Evolutionary conservation across 1,140 invertebrate species (phyloP).

Genomic region (Caenorhabditis inopinata): DNA sequence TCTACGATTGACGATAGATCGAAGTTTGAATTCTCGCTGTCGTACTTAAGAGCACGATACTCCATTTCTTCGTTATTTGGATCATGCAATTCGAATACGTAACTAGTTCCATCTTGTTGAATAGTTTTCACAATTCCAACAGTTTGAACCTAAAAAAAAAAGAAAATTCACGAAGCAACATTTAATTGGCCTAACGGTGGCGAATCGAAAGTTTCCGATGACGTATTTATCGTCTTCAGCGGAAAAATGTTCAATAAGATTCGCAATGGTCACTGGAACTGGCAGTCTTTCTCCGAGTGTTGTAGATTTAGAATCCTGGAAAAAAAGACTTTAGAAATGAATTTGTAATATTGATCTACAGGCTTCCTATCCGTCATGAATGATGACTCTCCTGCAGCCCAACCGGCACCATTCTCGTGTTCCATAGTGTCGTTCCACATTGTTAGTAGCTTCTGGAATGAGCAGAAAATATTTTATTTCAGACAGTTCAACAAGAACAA

Average conservation of each 20-base stretch:
- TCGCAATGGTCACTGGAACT: background rate
- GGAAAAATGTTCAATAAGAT: background rate
- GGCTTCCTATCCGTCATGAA: constrained; percentile 27
- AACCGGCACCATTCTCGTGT: background rate
- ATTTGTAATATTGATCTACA: background rate
- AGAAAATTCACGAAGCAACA: background rate
- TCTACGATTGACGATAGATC: background rate
- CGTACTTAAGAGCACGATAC: background rate
- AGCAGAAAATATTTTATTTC: background rate
- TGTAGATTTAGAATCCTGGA: background rate
- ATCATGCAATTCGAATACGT: background rate
- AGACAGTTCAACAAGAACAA: background rate
- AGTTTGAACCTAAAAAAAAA: background rate
- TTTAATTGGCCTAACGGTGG: background rate
- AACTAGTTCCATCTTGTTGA: background rate
- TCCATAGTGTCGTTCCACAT: background rate
- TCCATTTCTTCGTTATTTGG: background rate
- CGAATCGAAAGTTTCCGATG: background rate
- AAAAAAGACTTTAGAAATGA: background rate
- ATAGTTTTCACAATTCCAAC: background rate
- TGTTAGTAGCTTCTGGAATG: background rate
- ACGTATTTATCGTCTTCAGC: background rate
- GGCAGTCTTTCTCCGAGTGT: background rate
- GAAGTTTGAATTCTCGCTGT: background rate
- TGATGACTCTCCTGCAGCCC: background rate